Conservation (phyloP, 2,113 vertebrate genomes). For the Stigmatopora nigra region DNA sequence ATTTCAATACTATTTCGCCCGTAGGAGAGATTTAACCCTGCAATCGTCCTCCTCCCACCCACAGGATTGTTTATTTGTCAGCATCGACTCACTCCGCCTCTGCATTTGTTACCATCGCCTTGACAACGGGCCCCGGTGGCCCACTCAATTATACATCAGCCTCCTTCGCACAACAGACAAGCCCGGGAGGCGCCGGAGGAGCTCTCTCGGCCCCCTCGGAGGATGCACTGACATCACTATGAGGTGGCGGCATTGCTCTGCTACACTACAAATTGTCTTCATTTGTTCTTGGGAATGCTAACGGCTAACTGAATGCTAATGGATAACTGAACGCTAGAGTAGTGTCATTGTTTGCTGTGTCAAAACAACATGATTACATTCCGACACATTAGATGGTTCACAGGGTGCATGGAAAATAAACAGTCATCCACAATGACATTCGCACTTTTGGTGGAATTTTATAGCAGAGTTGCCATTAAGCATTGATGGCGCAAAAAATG, state of each 20-base stretch:
- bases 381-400: neutral
- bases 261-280: conserved; percentile 24
- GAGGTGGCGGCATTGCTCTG: conserved; percentile 46
- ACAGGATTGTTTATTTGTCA: conserved; percentile 42
- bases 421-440: neutral
- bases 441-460: neutral
- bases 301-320: conserved; percentile 44
- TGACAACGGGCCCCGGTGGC: conserved; percentile 57
- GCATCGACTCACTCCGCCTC: conserved; percentile 36
- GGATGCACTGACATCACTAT: conserved; percentile 57
- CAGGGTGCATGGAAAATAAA: neutral
- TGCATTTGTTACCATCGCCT: conserved; percentile 59
- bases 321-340: conserved; percentile 23
- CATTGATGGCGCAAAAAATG: too few relatives aligned
- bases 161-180: conserved; percentile 43
- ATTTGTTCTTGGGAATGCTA: conserved; percentile 42
- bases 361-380: neutral
- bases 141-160: conserved; percentile 46
- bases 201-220: conserved; percentile 44
- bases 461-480: too few relatives aligned
- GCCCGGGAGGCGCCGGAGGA: conserved; percentile 51
- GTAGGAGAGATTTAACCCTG: conserved; percentile 3
- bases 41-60: conserved; percentile 13
- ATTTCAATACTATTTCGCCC: neutral
- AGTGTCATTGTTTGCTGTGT: neutral